phyloP scores from a whole-genome alignment of 2,888 invertebrate species.

The Rugalucina vietnamica region DNA sequence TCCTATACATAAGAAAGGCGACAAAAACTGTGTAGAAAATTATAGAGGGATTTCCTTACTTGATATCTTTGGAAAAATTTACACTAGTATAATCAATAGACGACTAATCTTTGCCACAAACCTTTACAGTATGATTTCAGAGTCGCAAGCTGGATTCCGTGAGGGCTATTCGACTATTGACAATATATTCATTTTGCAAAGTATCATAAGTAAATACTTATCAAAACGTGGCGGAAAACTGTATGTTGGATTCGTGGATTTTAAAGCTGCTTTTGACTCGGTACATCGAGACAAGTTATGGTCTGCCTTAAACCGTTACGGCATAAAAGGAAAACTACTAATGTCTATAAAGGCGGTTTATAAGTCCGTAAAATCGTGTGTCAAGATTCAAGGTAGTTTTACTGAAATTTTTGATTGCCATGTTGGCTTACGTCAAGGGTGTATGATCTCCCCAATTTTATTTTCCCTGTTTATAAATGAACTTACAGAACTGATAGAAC shows the following conservation, averaged over 20 bases:
- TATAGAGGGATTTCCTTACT: constrained; percentile 3
- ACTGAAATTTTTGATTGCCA: constrained; percentile 25
- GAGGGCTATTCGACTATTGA: constrained; percentile 12
- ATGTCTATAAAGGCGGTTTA: too few relatives aligned
- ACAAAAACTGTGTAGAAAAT: neutral
- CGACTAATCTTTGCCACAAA: neutral
- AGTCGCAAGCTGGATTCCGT: constrained; percentile 11
- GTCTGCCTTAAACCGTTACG: neutral
- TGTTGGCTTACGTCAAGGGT: constrained; percentile 32
- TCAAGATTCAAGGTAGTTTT: neutral
- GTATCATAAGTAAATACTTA: constrained; percentile 6
- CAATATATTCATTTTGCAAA: constrained; percentile 12
- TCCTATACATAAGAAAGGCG: neutral
- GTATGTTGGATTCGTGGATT: neutral
- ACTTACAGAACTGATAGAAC: neutral
- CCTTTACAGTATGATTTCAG: neutral
- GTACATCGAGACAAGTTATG: constrained; percentile 1
- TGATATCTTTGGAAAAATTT: neutral
- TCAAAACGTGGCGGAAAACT: neutral
- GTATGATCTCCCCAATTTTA: constrained; percentile 26
- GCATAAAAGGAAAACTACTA: neutral
- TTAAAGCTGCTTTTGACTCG: constrained; percentile 16
- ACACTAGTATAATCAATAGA: constrained; percentile 1
- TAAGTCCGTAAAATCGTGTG: too few relatives aligned
- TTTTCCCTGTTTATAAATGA: constrained; percentile 35